Percentiles rank a stretch among this genome's conserved stretches.
These are phyloP conservation scores for Hyposoter didymator DNA, from an alignment of 2,888 invertebrate species.

Conservation along the genomic window DNA sequence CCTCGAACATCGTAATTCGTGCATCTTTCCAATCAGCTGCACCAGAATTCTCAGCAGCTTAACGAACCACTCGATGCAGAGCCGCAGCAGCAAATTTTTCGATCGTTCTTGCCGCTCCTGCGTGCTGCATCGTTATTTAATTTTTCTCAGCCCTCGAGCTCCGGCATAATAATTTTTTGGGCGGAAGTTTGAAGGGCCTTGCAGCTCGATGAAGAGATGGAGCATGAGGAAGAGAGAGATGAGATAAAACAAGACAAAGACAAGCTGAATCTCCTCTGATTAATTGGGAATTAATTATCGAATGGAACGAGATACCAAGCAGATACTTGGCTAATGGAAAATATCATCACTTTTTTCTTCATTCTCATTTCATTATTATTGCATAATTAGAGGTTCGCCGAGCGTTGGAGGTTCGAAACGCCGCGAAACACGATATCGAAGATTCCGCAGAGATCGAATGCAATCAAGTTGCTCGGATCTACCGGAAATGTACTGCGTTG, in stretches of 20 bases:
- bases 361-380: slow-evolving; percentile 40
- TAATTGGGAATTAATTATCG: slow-evolving; percentile 64
- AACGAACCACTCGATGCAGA: slow-evolving; percentile 57
- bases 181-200: slow-evolving; percentile 48
- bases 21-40: slow-evolving; percentile 45
- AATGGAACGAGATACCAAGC: slow-evolving; percentile 31
- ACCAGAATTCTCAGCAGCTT: slow-evolving; percentile 48
- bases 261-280: slow-evolving; percentile 11
- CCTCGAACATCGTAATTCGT: slow-evolving; percentile 31
- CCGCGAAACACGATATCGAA: neutral
- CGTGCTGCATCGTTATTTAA: slow-evolving; percentile 38
- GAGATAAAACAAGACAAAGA: neutral
- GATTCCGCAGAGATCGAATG: neutral
- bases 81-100: slow-evolving; percentile 24
- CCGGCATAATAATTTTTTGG: slow-evolving; percentile 50
- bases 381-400: slow-evolving; percentile 31
- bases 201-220: neutral
- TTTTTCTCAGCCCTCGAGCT: slow-evolving; percentile 20
- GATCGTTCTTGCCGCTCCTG: slow-evolving; percentile 30
- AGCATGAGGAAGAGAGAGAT: neutral
- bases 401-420: neutral
- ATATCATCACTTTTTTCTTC: slow-evolving; percentile 42
- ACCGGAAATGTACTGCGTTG: neutral
- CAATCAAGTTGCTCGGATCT: neutral
- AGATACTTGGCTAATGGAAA: slow-evolving; percentile 41